phyloP scores from a whole-genome alignment of 2,888 invertebrate species.

The Heliothis peltigera region DNA sequence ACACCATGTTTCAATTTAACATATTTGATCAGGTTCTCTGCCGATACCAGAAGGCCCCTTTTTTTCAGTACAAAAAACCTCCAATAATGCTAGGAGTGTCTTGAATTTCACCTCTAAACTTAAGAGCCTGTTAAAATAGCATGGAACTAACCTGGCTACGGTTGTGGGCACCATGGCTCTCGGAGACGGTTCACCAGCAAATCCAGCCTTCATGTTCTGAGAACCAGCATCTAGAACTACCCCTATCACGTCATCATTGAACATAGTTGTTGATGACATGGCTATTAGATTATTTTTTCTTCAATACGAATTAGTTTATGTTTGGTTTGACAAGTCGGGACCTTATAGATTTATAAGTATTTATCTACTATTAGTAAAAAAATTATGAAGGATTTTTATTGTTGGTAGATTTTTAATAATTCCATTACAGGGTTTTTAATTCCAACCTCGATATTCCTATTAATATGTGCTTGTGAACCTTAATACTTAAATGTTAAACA shows the following conservation, averaged over 20 bases:
- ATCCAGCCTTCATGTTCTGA: constrained; percentile 97
- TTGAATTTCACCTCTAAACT: background rate
- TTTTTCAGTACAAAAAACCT: too few relatives aligned
- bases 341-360: constrained; percentile 32
- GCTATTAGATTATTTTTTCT: background rate
- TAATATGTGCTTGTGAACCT: too few relatives aligned
- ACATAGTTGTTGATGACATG: constrained; percentile 46
- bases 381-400: too few relatives aligned
- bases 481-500: too few relatives aligned
- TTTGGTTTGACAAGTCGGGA: constrained; percentile 11
- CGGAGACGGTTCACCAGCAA: constrained; percentile 97
- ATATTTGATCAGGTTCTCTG: too few relatives aligned
- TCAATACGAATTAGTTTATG: background rate
- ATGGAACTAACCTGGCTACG: constrained; percentile 61
- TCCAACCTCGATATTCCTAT: too few relatives aligned
- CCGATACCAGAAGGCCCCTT: too few relatives aligned
- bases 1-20: too few relatives aligned
- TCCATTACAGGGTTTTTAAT: too few relatives aligned
- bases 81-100: too few relatives aligned
- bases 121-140: background rate
- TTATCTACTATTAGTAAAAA: too few relatives aligned
- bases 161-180: constrained; percentile 97
- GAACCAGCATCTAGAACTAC: constrained; percentile 97
- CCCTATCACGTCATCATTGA: constrained; percentile 75
- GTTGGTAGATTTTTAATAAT: too few relatives aligned